Evolutionary conservation across 2,113 vertebrate species (phyloP).

Genomic region (Platichthys flesus): DNA sequence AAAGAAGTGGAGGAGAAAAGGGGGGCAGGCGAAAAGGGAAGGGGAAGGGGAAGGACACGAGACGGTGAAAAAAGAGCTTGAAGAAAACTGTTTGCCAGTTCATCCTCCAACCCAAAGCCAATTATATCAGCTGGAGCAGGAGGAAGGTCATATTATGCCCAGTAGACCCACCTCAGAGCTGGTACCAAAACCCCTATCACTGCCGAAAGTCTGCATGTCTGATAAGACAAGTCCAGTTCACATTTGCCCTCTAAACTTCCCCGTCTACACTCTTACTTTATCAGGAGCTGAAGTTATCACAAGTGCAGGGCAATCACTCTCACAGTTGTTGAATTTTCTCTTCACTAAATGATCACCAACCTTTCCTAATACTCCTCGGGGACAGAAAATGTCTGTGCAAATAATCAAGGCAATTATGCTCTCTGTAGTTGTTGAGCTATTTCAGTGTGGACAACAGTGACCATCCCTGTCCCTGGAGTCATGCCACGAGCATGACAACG

Average conservation of each 20-base stretch:
- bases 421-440: neutral
- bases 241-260: conserved; percentile 65
- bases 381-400: neutral
- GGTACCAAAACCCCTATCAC: conserved; percentile 61
- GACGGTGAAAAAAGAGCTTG: conserved; percentile 54
- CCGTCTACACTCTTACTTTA: conserved; percentile 30
- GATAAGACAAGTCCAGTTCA: conserved; percentile 60
- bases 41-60: conserved; percentile 39
- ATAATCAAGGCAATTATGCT: neutral
- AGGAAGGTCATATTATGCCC: conserved; percentile 62
- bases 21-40: conserved; percentile 33
- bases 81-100: conserved; percentile 58
- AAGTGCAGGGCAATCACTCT: neutral
- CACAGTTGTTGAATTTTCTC: neutral
- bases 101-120: conserved; percentile 64
- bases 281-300: neutral
- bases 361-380: neutral
- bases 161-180: conserved; percentile 61
- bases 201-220: conserved; percentile 53
- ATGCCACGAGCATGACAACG: neutral
- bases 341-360: neutral
- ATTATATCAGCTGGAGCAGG: conserved; percentile 66
- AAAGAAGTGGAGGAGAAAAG: conserved; percentile 54
- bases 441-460: neutral
- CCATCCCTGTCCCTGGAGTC: neutral